Conservation (phyloP, 2,113 vertebrate species). For the Phylloscopus trochilus region DNA sequence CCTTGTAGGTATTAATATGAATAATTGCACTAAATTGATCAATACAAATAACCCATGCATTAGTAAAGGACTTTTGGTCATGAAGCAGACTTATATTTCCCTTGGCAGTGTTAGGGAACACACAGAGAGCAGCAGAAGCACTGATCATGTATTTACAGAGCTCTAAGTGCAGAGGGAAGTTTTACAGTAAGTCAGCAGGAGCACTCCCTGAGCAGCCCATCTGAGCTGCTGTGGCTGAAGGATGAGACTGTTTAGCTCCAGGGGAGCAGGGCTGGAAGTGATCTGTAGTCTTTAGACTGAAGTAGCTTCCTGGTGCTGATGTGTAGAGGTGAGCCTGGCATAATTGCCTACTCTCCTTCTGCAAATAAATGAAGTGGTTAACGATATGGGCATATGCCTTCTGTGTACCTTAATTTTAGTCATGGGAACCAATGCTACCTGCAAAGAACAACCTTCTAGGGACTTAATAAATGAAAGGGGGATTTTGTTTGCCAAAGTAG, state of each 20-base stretch:
- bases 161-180: background rate
- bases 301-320: background rate
- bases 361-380: background rate
- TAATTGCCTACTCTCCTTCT: background rate
- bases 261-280: background rate
- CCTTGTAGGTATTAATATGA: background rate
- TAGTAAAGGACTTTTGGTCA: background rate
- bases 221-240: background rate
- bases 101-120: background rate
- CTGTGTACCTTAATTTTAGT: background rate
- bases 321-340: background rate
- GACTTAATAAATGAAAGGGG: background rate
- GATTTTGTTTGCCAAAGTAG: background rate
- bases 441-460: background rate
- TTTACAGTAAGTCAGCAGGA: background rate
- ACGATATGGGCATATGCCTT: fast-evolving
- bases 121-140: background rate
- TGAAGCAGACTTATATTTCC: background rate
- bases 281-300: background rate
- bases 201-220: background rate
- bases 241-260: background rate
- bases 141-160: background rate
- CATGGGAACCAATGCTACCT: background rate
- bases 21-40: background rate
- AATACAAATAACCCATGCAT: background rate